Evolutionary conservation across 2,888 invertebrate genomes (phyloP), one percentile per base, ranked within the genome.

Genomic region (Periphyllus acericola): DNA sequence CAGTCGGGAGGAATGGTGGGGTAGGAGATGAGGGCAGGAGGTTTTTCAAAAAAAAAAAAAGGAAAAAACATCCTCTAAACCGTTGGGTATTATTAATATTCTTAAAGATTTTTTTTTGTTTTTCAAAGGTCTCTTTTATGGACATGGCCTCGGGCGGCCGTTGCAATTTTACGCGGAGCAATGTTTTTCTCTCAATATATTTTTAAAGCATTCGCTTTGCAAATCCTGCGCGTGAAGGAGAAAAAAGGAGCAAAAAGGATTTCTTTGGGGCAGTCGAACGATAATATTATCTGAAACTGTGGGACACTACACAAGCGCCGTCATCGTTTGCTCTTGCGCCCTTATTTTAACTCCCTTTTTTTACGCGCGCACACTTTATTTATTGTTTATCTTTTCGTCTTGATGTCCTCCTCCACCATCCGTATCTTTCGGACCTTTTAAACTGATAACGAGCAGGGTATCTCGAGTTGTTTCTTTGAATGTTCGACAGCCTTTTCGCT

Each of bases 371-470:
- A 29, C 52, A 29, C 34, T 86, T 71, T 86, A 74, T 86, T 86
- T 86, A 86, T 86, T 86, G 86, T 86, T 80, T 86, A 86, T 86
- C 60, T 86, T 86, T 74, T 79, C 80, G 72, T 80, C 72, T 79
- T 79, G 34, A 60, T 55, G 72, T 32, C 52, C 40, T 36, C 25
- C 21, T 8, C 0, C 60, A 1, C 17, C 32, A 17, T 60, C 32
- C 17, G 25, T 40, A 8, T 66, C 71, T 52, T 60, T 25, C 25
- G 55, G 72, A 80, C 80, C 79, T 86, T 80, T 86, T 86, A 79
- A 79, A 86, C 86, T 80, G 79, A 86, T 86, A 86, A 86, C 86
- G 78, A 86, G 80, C 40, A 29, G 79, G 60, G 36, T 74, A 86
- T 80, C 52, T 72, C 52, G 72, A 80, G 86, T 86, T 72, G 71